A percentile compares a stretch with the other conserved stretches of the same genome.
Conservation (phyloP, 2,888 invertebrate genomes). For the Formica aserva region DNA sequence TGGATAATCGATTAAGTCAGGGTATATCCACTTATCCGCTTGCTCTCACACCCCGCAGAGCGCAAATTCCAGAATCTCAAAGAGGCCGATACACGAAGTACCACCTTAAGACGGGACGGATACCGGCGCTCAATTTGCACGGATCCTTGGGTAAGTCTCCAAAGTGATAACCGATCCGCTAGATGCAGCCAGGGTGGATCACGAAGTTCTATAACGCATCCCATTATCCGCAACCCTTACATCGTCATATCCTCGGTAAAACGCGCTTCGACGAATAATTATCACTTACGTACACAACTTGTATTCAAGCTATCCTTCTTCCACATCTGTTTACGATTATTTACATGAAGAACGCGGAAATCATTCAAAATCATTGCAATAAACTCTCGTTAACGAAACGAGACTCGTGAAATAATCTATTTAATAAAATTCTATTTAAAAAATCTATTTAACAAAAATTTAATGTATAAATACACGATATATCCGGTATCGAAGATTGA, state of each 20-base stretch:
- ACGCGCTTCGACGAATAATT: constrained; percentile 34
- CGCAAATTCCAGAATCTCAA: constrained; percentile 71
- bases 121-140: constrained; percentile 67
- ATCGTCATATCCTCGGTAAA: constrained; percentile 8
- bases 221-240: constrained; percentile 11
- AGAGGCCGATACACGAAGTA: constrained; percentile 62
- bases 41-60: constrained; percentile 63
- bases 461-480: not conserved
- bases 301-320: constrained; percentile 5
- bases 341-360: not conserved
- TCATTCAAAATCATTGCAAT: not conserved
- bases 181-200: constrained; percentile 45
- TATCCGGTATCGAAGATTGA: not conserved
- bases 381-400: not conserved
- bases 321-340: not conserved
- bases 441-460: no score
- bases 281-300: constrained; percentile 12
- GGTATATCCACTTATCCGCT: constrained; percentile 69
- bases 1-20: constrained; percentile 75
- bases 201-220: constrained; percentile 37
- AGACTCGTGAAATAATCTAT: not conserved
- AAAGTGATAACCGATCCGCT: constrained; percentile 61
- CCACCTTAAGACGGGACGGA: constrained; percentile 61
- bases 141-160: constrained; percentile 64
- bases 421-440: no score